These are phyloP conservation scores for Eristalis pertinax DNA, from an alignment of 2,888 invertebrate genomes.

Conservation along the genomic window DNA sequence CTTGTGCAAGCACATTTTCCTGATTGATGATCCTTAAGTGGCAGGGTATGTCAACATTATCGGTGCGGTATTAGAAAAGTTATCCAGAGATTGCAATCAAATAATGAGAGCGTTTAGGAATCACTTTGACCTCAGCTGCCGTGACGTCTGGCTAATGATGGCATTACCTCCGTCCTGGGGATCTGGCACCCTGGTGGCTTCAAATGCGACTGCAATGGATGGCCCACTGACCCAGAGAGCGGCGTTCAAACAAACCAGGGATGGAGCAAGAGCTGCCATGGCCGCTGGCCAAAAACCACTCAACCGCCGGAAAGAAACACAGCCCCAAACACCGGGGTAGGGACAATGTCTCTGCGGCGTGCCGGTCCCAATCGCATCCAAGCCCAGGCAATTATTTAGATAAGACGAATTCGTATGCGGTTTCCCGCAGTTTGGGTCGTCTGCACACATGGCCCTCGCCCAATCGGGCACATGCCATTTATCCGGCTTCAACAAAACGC, in stretches of 20 bases:
- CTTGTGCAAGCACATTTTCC: constrained; percentile 68
- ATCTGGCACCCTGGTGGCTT: constrained; percentile 2
- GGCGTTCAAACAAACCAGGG: constrained; percentile 18
- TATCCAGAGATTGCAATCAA: constrained; percentile 69
- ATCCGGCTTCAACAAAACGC: constrained; percentile 59
- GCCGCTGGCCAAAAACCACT: constrained; percentile 52
- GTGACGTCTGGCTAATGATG: constrained; percentile 67
- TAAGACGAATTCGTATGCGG: constrained; percentile 66
- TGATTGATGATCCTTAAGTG: constrained; percentile 72
- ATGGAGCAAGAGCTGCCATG: constrained; percentile 13
- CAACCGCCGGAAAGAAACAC: constrained; percentile 1
- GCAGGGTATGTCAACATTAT: constrained; percentile 71
- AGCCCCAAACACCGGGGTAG: constrained; percentile 14
- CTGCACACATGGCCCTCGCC: constrained; percentile 9
- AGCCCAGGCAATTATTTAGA: constrained; percentile 67
- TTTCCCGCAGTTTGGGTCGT: constrained; percentile 58
- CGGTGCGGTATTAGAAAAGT: constrained; percentile 68
- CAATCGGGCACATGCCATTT: constrained; percentile 37
- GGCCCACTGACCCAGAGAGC: constrained; percentile 62
- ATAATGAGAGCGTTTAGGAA: constrained; percentile 71
- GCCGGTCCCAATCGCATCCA: constrained; percentile 46
- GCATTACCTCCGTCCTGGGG: constrained; percentile 54
- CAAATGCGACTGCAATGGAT: constrained; percentile 43
- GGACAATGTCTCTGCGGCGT: constrained; percentile 60
- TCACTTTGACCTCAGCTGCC: constrained; percentile 62